Evolutionary conservation across 2,797 vertebrate genomes (phyloP).

Genomic region (Anguilla obscura): DNA sequence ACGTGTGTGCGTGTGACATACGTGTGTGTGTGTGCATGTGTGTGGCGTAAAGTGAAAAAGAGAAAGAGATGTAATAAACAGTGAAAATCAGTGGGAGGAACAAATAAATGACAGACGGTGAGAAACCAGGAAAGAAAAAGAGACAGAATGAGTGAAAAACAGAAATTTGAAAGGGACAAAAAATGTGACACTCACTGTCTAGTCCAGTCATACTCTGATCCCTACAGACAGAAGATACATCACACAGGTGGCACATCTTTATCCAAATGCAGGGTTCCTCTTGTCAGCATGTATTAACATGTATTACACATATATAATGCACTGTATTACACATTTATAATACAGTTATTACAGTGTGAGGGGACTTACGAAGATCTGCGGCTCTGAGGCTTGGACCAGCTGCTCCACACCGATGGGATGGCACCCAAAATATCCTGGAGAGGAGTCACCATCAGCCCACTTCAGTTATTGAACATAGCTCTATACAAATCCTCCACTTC

Average conservation of each 20-base stretch:
- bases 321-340: not conserved
- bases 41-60: too few relatives aligned
- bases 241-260: not conserved
- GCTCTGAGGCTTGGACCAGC: constrained; percentile 64
- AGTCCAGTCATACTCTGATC: constrained; percentile 56
- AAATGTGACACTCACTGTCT: constrained; percentile 62
- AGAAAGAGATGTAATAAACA: too few relatives aligned
- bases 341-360: not conserved
- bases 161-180: not conserved
- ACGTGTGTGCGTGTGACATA: not conserved
- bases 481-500: too few relatives aligned
- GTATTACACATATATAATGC: not conserved
- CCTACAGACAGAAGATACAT: constrained; percentile 53
- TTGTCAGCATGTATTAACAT: not conserved
- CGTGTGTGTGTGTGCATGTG: too few relatives aligned
- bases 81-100: not conserved
- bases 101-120: not conserved
- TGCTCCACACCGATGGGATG: constrained; percentile 67
- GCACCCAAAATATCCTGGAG: constrained; percentile 66
- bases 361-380: constrained; percentile 78
- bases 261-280: not conserved
- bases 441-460: constrained; percentile 18
- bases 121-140: constrained; percentile 16
- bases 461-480: not conserved
- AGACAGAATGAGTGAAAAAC: constrained; percentile 18